These are phyloP conservation scores for Microplitis demolitor DNA, from an alignment of 1,140 invertebrate genomes.

Conservation along the genomic window DNA sequence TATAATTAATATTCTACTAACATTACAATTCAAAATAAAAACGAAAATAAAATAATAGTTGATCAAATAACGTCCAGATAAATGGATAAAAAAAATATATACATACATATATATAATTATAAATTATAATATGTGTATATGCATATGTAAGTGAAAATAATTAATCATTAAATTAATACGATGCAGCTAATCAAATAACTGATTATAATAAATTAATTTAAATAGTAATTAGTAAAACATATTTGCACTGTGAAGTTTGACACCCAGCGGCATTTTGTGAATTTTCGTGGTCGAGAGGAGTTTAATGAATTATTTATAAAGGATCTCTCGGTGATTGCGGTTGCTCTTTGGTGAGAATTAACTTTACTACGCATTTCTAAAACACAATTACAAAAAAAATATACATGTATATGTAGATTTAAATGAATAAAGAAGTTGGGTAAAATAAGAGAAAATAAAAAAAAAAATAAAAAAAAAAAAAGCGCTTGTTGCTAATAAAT, in stretches of 20 bases:
- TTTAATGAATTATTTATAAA: conserved; percentile 25
- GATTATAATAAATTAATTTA: not conserved
- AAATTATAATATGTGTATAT: too few species aligned
- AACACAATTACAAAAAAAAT: not conserved
- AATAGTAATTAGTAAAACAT: too few species aligned
- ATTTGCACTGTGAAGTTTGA: not conserved
- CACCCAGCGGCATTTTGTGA: not conserved
- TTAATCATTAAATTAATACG: too few species aligned
- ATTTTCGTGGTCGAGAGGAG: conserved; percentile 2
- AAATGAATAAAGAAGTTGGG: too few species aligned
- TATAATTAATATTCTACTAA: not conserved
- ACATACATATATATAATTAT: too few species aligned
- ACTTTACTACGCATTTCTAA: not conserved
- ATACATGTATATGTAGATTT: not conserved
- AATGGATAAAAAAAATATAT: too few species aligned
- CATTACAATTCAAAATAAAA: not conserved
- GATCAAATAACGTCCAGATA: not conserved
- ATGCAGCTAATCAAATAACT: too few species aligned
- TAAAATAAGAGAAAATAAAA: too few species aligned
- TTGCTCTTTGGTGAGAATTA: conserved; percentile 7
- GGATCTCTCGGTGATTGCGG: conserved; percentile 11
- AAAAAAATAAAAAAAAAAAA: too few species aligned
- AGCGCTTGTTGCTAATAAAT: too few species aligned
- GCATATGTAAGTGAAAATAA: too few species aligned
- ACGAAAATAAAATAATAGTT: not conserved